Evolutionary conservation across 2,113 vertebrate species (phyloP), one percentile per base, ranked within the genome.

Genomic region (Rhinoderma darwinii): DNA sequence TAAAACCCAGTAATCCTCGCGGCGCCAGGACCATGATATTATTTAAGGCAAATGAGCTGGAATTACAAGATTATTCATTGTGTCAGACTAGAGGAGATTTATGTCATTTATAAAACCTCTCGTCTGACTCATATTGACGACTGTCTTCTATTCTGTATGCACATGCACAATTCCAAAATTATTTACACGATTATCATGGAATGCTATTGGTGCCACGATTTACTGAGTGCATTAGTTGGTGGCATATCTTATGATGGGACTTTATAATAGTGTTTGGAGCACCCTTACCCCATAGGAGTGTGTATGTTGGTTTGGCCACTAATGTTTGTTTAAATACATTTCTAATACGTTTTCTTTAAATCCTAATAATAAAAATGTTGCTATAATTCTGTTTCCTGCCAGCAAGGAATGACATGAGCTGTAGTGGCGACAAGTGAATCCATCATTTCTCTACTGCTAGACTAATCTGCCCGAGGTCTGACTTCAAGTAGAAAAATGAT

Each of bases 381-480:
- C 17, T 82, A 9, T 27, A 1, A 44, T 39, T 18, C 25, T 22
- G 18, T 37, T 30, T 51, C 37, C 51, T 1, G 54, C 56, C 78
- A 41, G 35, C n/a, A 17, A 51, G 75, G 17, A n/a, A 54, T 80
- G 15, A 81, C 18, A 41, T 27, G 35, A 75, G 50, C 47, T 27
- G 27, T 54, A 27, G 37, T 37, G 20, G 4, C 30, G 83, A 43
- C 25, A 54, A 47, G 47, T 59, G 70, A 84, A 75, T 84, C 68
- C 47, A 84, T 84, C 44, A 84, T 59, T 30, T 54, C 68, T 56
- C 50, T 30, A 12, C 32, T 18, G 47, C 66, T 41, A 18, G 32
- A 63, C n/a, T 77, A 84, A 76, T 84, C 83, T 75, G 70, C 82
- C 82, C 32, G 61, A 83, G 82, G 68, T 73, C 82, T 39, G 50